Conservation (phyloP, 2,113 vertebrate species). For the Eptesicus fuscus region DNA sequence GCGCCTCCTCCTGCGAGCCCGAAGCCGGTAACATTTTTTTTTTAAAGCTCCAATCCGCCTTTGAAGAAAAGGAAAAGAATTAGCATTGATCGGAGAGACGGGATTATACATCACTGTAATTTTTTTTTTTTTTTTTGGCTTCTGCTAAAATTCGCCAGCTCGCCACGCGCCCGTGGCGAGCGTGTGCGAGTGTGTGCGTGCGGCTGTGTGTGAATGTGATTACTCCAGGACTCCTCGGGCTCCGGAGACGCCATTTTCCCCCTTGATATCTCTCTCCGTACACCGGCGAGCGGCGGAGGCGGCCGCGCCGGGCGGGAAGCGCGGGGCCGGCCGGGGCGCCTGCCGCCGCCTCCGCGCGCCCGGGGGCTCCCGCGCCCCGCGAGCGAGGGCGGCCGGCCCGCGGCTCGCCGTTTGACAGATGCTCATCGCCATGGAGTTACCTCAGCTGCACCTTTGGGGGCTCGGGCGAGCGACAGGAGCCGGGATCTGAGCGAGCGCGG, state of each 20-base stretch:
- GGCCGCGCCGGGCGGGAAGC: slow-evolving; percentile 71
- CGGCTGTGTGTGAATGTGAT: slow-evolving; percentile 74
- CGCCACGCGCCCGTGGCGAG: slow-evolving; percentile 64
- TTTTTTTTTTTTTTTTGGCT: slow-evolving; percentile 49
- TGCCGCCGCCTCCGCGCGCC: slow-evolving; percentile 70
- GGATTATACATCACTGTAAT: slow-evolving; percentile 10
- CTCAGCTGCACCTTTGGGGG: slow-evolving; percentile 78
- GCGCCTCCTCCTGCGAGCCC: slow-evolving; percentile 55
- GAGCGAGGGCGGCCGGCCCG: slow-evolving; percentile 70
- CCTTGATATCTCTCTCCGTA: slow-evolving; percentile 72
- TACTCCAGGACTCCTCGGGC: slow-evolving; percentile 79
- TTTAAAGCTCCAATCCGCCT: slow-evolving; percentile 58
- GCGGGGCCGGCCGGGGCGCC: slow-evolving; percentile 68
- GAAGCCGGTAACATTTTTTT: slow-evolving; percentile 41
- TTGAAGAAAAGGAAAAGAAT: slow-evolving; percentile 44
- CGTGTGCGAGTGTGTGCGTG: slow-evolving; percentile 54
- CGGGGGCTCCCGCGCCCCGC: slow-evolving; percentile 61
- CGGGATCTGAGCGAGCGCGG: slow-evolving; percentile 75
- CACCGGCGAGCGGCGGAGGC: slow-evolving; percentile 71
- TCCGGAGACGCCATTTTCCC: slow-evolving; percentile 81
- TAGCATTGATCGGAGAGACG: slow-evolving; percentile 54
- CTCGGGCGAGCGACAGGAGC: slow-evolving; percentile 72
- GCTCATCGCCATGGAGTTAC: slow-evolving; percentile 81
- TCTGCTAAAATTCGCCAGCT: slow-evolving; percentile 77
- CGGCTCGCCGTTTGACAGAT: slow-evolving; percentile 81